Conservation (phyloP, 2,888 invertebrate genomes). For the Cataglyphis altisquamis region DNA sequence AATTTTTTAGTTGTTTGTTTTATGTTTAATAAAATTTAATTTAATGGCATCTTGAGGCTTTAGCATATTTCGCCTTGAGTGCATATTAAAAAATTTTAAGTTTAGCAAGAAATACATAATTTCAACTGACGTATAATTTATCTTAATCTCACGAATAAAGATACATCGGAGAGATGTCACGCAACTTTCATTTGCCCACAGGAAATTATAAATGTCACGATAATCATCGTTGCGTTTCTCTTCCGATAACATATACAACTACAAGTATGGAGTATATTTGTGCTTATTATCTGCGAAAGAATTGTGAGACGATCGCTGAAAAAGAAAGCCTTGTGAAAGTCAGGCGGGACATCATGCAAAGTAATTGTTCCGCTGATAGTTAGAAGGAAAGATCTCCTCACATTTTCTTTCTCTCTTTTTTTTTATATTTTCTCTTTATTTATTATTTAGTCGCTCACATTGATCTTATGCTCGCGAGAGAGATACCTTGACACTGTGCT, state of each 20-base stretch:
- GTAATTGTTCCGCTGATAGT: conserved; percentile 28
- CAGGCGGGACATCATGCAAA: conserved; percentile 52
- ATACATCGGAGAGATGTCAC: conserved; percentile 23
- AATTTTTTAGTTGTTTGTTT: not conserved
- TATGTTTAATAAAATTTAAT: not conserved
- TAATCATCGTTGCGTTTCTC: conserved; percentile 82
- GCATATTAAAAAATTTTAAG: not conserved
- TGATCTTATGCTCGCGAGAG: conserved; percentile 55
- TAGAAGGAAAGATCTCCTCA: not conserved
- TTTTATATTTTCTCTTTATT: not conserved
- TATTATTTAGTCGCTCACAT: not conserved
- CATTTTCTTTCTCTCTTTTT: not conserved
- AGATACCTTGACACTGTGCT: conserved; percentile 83
- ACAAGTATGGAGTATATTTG: not conserved
- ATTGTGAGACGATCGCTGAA: conserved; percentile 66
- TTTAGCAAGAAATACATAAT: not conserved
- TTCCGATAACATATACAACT: conserved; percentile 73
- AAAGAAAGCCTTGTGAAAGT: conserved; percentile 77
- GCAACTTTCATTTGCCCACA: conserved; percentile 65
- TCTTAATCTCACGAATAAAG: not conserved
- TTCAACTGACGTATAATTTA: not conserved
- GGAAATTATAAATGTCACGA: conserved; percentile 62
- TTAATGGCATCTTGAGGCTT: not conserved
- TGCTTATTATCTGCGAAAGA: conserved; percentile 44
- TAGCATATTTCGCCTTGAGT: not conserved